Conservation (phyloP, 2,797 vertebrate species). For the Periophthalmus magnuspinnatus region DNA sequence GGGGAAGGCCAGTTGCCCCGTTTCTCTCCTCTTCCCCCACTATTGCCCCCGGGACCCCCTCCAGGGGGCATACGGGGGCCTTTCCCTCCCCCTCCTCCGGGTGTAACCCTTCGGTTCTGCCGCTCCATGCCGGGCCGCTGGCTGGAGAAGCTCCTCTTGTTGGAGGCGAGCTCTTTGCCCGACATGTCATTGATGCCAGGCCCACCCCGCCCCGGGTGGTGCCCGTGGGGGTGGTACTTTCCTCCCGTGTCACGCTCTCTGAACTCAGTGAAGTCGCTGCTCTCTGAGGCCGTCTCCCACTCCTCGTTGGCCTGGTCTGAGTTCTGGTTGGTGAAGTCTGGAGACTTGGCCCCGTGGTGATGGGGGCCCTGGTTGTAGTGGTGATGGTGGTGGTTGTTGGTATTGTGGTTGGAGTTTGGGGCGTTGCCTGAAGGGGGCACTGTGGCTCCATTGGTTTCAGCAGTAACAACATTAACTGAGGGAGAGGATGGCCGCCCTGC, state of each 20-base stretch:
- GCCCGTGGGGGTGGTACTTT: conserved; percentile 77
- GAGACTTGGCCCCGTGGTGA: conserved; percentile 89
- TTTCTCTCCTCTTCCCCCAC: conserved; percentile 77
- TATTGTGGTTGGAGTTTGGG: conserved; percentile 71
- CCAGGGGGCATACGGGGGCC: conserved; percentile 74
- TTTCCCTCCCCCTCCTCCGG: conserved; percentile 77
- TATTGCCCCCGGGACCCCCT: conserved; percentile 68
- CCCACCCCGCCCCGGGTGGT: conserved; percentile 70
- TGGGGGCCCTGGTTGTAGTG: conserved; percentile 79
- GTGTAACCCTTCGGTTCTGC: conserved; percentile 86
- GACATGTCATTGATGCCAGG: conserved; percentile 62
- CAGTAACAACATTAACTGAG: conserved; percentile 67
- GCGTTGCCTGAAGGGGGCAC: conserved; percentile 42
- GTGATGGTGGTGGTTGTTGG: conserved; percentile 77
- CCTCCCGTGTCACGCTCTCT: conserved; percentile 79
- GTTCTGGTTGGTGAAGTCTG: conserved; percentile 93
- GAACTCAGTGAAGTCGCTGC: conserved; percentile 93
- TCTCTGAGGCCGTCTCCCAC: conserved; percentile 94
- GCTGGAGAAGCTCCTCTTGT: conserved; percentile 92
- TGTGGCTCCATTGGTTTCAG: conserved; percentile 66
- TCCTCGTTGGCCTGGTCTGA: conserved; percentile 95
- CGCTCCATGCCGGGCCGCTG: conserved; percentile 92
- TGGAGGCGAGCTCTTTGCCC: conserved; percentile 73
- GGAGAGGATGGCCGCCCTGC: conserved; percentile 61
- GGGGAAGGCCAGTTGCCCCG: conserved; percentile 89